A percentile compares a stretch with the other conserved stretches of the same genome.
Conservation (phyloP, 1,140 invertebrate genomes). For the Onthophagus taurus region DNA sequence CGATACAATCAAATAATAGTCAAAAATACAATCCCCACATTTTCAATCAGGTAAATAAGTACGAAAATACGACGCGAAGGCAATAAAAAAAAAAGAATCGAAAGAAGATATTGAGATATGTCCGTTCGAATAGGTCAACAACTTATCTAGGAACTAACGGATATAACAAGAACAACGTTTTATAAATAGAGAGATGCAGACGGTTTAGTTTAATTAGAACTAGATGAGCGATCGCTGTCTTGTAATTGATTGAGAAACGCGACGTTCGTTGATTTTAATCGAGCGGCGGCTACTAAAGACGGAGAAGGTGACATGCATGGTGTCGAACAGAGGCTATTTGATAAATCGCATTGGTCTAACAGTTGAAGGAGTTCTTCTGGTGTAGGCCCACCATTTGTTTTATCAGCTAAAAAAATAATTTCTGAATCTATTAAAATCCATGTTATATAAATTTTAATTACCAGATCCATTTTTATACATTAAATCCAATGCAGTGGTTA, state of each 20-base stretch:
- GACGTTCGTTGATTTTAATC: constrained; percentile 64
- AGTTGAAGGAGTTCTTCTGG: constrained; percentile 81
- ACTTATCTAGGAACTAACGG: too few species aligned
- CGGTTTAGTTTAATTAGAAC: constrained; percentile 15
- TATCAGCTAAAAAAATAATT: constrained; percentile 34
- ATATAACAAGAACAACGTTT: too few species aligned
- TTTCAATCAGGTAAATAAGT: too few species aligned
- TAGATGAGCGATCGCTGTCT: constrained; percentile 32
- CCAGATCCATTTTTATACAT: constrained; percentile 56
- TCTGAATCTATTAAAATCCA: too few species aligned
- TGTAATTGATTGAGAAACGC: constrained; percentile 59
- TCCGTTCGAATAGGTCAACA: too few species aligned
- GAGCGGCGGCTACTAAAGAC: constrained; percentile 49
- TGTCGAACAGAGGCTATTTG: constrained; percentile 71
- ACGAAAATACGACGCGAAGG: too few species aligned
- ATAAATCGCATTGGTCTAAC: constrained; percentile 88
- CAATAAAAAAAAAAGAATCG: too few species aligned
- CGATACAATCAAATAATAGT: too few species aligned
- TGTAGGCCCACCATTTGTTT: constrained; percentile 72
- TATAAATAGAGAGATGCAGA: constrained; percentile 2
- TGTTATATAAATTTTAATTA: constrained; percentile 32
- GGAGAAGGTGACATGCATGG: constrained; percentile 78
- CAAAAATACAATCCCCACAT: too few species aligned
- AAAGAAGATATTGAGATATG: too few species aligned
- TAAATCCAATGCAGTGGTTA: constrained; percentile 88